Conservation (phyloP, 2,888 invertebrate genomes). For the Fragum fragum region DNA sequence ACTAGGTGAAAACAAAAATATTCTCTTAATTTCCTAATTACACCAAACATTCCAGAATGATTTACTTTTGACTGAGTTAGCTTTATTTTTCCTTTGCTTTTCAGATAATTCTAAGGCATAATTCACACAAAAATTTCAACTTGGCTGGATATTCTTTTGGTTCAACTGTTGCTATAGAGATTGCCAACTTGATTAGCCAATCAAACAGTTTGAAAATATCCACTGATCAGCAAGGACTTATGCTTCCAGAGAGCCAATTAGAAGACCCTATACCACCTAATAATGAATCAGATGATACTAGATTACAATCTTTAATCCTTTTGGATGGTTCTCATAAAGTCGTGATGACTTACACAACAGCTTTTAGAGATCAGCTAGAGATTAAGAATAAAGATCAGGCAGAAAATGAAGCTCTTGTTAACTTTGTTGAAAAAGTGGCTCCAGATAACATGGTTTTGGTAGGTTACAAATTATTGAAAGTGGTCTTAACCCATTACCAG, state of each 20-base stretch:
- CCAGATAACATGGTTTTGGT: constrained; percentile 74
- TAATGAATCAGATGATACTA: constrained; percentile 1
- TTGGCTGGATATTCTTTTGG: constrained; percentile 98
- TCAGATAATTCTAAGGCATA: constrained; percentile 47
- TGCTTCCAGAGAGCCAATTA: constrained; percentile 10
- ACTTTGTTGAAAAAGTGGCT: constrained; percentile 82
- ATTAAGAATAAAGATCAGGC: constrained; percentile 72
- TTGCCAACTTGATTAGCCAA: constrained; percentile 89
- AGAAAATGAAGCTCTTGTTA: constrained; percentile 80
- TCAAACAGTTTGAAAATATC: constrained; percentile 11
- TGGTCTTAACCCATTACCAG: no score
- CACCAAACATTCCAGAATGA: no score
- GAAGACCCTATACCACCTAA: no score
- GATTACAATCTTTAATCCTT: constrained; percentile 89
- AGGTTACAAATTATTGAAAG: no score
- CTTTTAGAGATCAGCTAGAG: constrained; percentile 75
- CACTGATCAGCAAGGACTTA: no score
- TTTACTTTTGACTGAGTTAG: no score
- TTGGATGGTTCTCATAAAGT: constrained; percentile 92
- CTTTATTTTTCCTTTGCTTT: no score
- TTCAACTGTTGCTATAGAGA: constrained; percentile 97
- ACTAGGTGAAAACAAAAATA: no score
- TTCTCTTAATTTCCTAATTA: no score
- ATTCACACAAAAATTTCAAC: constrained; percentile 90
- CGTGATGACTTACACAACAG: constrained; percentile 87